phyloP scores from a whole-genome alignment of 2,797 vertebrate species.

The Zenarchopterus dispar region DNA sequence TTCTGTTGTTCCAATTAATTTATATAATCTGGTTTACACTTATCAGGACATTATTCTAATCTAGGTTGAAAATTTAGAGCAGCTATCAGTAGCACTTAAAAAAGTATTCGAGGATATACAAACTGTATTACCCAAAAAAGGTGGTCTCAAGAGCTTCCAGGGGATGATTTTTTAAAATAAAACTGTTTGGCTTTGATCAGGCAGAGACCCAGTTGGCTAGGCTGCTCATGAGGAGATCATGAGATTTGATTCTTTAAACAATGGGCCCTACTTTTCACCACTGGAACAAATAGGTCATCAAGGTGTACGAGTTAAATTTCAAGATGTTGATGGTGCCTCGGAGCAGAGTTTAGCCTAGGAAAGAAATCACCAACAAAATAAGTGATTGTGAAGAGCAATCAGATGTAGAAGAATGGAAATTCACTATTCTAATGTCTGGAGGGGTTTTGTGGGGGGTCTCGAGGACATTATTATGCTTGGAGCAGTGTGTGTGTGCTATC shows the following conservation, averaged over 20 bases:
- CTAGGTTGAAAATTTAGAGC: too few species aligned
- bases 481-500: conserved; percentile 16
- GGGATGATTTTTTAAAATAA: neutral
- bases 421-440: conserved; percentile 25
- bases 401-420: conserved; percentile 31
- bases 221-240: conserved; percentile 53
- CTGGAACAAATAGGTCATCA: conserved; percentile 29
- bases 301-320: conserved; percentile 46
- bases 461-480: conserved; percentile 6
- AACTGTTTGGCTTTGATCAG: conserved; percentile 20
- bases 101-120: neutral
- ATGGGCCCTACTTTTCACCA: conserved; percentile 35
- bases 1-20: too few species aligned
- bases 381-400: conserved; percentile 41
- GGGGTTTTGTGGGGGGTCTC: conserved; percentile 2
- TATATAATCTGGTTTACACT: too few species aligned
- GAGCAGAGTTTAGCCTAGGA: conserved; percentile 2
- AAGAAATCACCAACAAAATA: conserved; percentile 44
- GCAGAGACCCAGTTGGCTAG: neutral
- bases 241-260: conserved; percentile 47
- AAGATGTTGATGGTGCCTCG: conserved; percentile 16
- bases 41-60: too few species aligned
- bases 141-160: neutral
- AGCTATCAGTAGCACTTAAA: neutral
- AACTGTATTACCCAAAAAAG: too few species aligned